Conservation (phyloP, 2,888 invertebrate species). For the Drosophila anomalata region DNA sequence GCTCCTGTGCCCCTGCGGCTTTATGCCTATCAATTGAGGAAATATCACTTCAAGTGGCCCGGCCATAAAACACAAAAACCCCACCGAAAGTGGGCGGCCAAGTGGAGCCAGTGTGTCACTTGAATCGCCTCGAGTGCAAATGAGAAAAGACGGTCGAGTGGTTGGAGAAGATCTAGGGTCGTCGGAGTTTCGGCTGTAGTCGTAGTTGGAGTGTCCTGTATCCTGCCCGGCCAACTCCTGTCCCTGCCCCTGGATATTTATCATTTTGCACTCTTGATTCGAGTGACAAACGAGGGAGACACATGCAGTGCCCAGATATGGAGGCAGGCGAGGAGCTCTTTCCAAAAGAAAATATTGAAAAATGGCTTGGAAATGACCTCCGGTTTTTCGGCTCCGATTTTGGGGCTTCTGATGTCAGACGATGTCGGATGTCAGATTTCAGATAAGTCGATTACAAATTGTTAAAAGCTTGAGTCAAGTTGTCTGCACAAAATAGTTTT, state of each 20-base stretch:
- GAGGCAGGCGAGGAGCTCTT: background rate
- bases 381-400: constrained; percentile 28
- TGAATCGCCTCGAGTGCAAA: constrained; percentile 68
- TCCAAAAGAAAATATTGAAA: constrained; percentile 56
- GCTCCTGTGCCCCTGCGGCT: constrained; percentile 18
- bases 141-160: constrained; percentile 64
- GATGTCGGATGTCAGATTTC: constrained; percentile 15
- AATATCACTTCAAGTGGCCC: constrained; percentile 62
- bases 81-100: constrained; percentile 28
- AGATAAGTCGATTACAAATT: constrained; percentile 56
- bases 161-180: constrained; percentile 15
- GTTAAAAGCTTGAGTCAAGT: background rate
- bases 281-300: constrained; percentile 59
- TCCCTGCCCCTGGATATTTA: constrained; percentile 57
- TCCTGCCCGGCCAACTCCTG: constrained; percentile 3
- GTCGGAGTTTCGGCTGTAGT: constrained; percentile 11
- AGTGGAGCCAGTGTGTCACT: constrained; percentile 49
- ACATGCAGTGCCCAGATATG: constrained; percentile 35
- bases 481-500: background rate
- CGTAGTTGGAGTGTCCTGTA: constrained; percentile 22
- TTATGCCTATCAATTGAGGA: constrained; percentile 54
- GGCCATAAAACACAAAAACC: constrained; percentile 58
- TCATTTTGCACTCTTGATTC: constrained; percentile 66
- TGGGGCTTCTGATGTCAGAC: constrained; percentile 21
- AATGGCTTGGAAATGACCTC: constrained; percentile 53